phyloP scores from a whole-genome alignment of 2,888 invertebrate genomes.

The Sphaerophoria taeniata region DNA sequence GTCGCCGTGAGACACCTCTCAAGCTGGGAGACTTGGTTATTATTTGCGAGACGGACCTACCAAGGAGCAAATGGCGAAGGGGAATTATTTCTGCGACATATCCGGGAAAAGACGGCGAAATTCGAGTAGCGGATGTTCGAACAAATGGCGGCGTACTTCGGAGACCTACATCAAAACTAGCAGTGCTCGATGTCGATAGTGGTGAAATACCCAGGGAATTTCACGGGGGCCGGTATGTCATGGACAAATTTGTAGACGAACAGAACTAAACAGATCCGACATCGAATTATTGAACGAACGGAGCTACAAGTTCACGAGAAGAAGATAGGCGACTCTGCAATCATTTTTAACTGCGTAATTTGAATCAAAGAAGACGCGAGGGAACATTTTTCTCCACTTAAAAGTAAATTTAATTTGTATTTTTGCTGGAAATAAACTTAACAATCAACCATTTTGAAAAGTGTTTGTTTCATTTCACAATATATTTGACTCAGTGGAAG shows the following conservation, averaged over 20 bases:
- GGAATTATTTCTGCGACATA: conserved; percentile 42
- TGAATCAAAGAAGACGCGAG: too few relatives aligned
- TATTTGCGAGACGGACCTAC: conserved; percentile 55
- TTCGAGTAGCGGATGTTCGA: conserved; percentile 45
- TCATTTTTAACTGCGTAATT: too few relatives aligned
- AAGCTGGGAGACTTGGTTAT: conserved; percentile 52
- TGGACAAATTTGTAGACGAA: background rate
- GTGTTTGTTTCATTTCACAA: too few relatives aligned
- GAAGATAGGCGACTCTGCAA: too few relatives aligned
- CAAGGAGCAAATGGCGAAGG: conserved; percentile 49
- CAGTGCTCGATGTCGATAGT: conserved; percentile 6
- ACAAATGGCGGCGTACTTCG: background rate
- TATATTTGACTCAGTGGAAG: too few relatives aligned
- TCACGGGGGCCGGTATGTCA: conserved; percentile 14
- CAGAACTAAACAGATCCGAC: too few relatives aligned
- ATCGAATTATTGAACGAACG: too few relatives aligned
- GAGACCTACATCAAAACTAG: conserved; percentile 2
- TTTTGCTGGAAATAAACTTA: too few relatives aligned
- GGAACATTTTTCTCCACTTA: too few relatives aligned
- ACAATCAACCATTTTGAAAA: too few relatives aligned
- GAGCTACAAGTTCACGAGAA: too few relatives aligned
- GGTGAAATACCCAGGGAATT: conserved; percentile 4
- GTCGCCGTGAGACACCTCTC: conserved; percentile 36
- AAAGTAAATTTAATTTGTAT: too few relatives aligned
- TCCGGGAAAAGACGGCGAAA: conserved; percentile 39